Evolutionary conservation across 2,113 vertebrate species (phyloP), one percentile per base, ranked within the genome.

Genomic region (Callocephalon fimbriatum): DNA sequence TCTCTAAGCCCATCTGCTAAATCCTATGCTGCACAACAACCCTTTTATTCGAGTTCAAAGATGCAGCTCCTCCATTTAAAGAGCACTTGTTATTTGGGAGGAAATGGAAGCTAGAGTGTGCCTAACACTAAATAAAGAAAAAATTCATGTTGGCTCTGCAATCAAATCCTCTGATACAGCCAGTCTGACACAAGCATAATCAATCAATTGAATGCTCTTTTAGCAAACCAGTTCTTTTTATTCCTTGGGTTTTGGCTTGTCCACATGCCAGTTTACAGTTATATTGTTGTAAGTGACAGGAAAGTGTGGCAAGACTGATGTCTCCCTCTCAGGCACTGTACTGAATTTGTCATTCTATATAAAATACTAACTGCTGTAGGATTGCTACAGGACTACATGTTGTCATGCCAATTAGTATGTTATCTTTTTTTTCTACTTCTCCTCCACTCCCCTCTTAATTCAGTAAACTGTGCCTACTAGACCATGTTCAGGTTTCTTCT

Each of bases 1-100:
- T 91, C 76, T 93, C 93, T 94, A 97, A 97, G 37, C 53, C 95
- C 82, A 95, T 97, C 97, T 96, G 95, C 95, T 97, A 93, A 86
- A 94, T 93, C 94, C 84, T 74, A 19, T 12, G 18, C 76, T 93
- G 88, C 88, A 90, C 71, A 93, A 95, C 76, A 76, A 95, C 81
- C 35, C 27, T 83, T 87, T 97, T 86, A 85, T 93, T 93, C 40
- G 77, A 97, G 94, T 96, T 97, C 94, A 97, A 89, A 73, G 89
- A 97, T 92, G 89, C 95, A 95, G 93, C 79, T 96, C 32, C 19
- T 94, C 94, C 97, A 93, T 96, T 88, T 97, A 95, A 92, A 96
- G 21, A 86, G 47, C 38, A 67, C 48, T 89, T 89, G 61, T 73
- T 74, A 2, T 75, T 91, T 91, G 90, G 92, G 83, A 98, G 91